phyloP scores from a whole-genome alignment of 2,113 vertebrate genomes.

The Enhydra lutris region DNA sequence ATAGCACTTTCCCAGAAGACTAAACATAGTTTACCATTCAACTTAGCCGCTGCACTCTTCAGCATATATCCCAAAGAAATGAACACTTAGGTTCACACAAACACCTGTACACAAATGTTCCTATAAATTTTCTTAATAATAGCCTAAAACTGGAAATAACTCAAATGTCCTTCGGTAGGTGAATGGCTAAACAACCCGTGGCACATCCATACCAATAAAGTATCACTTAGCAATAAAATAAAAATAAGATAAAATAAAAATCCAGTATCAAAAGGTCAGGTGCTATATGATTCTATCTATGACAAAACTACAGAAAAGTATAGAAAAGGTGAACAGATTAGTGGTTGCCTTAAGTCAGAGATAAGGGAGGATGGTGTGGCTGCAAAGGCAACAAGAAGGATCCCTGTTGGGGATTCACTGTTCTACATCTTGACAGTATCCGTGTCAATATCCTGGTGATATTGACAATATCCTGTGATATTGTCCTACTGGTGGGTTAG shows the following conservation, averaged over 20 bases:
- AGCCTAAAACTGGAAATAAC: not conserved
- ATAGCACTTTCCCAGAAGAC: not conserved
- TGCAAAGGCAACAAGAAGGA: not conserved
- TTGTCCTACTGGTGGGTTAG: not conserved
- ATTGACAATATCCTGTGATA: not conserved
- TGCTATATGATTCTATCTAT: not conserved
- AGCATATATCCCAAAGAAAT: not conserved
- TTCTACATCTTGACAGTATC: not conserved
- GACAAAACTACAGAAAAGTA: not conserved
- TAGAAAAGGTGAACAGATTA: not conserved
- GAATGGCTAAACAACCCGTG: not conserved
- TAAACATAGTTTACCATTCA: not conserved
- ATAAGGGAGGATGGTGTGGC: not conserved
- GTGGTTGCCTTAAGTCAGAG: not conserved
- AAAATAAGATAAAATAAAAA: not conserved
- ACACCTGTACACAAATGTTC: not conserved
- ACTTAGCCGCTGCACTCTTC: not conserved
- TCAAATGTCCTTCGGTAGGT: not conserved
- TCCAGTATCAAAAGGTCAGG: not conserved
- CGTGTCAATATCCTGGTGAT: not conserved
- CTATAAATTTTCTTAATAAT: not conserved
- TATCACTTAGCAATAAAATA: not conserved
- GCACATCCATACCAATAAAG: not conserved
- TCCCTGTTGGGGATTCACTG: not conserved
- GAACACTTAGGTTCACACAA: not conserved